Conservation (phyloP, 2,888 invertebrate genomes). For the Trachelus troglodyta region DNA sequence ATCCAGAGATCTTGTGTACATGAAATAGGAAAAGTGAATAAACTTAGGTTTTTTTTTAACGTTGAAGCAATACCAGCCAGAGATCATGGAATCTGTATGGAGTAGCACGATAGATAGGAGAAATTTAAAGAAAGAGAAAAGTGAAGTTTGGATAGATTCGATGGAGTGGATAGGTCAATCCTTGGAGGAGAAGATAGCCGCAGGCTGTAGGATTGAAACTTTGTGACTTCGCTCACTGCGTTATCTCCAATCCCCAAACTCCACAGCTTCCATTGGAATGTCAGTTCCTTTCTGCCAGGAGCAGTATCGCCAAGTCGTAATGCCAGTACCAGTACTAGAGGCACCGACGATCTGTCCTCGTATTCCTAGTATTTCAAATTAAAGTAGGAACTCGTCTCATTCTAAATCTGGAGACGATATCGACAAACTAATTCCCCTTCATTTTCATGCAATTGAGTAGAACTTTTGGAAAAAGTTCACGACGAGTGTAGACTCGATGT, state of each 20-base stretch:
- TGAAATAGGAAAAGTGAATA: not conserved
- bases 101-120: not conserved
- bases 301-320: not conserved
- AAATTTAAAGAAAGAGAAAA: not conserved
- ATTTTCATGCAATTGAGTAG: not conserved
- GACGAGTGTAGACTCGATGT: not conserved
- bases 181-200: not conserved
- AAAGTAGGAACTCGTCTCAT: not conserved
- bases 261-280: not conserved
- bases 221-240: not conserved
- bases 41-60: not conserved
- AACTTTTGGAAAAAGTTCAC: not conserved
- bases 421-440: conserved; percentile 1
- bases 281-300: conserved; percentile 1
- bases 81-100: not conserved
- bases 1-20: not conserved
- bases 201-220: not conserved
- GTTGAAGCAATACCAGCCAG: not conserved
- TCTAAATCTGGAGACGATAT: conserved; percentile 5
- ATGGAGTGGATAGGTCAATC: conserved; percentile 6
- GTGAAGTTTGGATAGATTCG: conserved; percentile 11
- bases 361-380: not conserved
- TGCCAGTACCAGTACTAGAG: not conserved
- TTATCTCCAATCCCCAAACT: not conserved
- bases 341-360: not conserved